Base-by-base conservation (phyloP, 2,888 invertebrate species). In the Noctua janthe region DNA sequence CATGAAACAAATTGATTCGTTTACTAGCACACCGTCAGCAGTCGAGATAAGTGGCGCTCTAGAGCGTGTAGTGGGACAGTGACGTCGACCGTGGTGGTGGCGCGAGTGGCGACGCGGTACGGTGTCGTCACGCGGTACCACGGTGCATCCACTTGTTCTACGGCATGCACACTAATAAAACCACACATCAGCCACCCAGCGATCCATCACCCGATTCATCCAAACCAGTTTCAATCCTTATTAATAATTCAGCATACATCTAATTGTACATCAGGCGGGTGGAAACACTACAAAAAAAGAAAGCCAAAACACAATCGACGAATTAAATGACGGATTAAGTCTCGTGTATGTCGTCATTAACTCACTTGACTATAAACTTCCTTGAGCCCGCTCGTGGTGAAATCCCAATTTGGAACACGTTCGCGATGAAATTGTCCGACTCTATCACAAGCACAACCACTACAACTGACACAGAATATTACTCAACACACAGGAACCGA, bases 381-480 rank as follows among this genome's bases (percentile, higher is more conserved):
- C 96, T 97, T 97, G 92, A 97, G 95, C 96, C 97, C 97, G 96
- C 96, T 97, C 97, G 97, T 97, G 97, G 93, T 97, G 97, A 97
- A 97, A 96, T 97, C 96, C 96, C 91, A 95, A 96, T 94, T 94
- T 94, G 95, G 94, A 95, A 95, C 96, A 96, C 95, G 95, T 95
- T 95, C 94, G 91, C 96, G 94, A 96, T 94, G 94, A 96, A 96
- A 96, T 95, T 92, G 95, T 96, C 93, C 88, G 94, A 95, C 94
- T 96, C 95, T 95, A 96, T 94, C 95, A 95, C 95, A 95, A 96
- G 94, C 96, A 96, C 95, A 95, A 95, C 92, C 96, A 96, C 96
- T 95, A 93, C 94, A 95, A 96, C 95, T 95, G 95, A 94, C 96
- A 96, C 95, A 95, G 95, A 95, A 95, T 96, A 95, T 96, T 96